These are phyloP conservation scores for Eupleurogrammus muticus DNA, from an alignment of 2,797 vertebrate species.

Conservation along the genomic window DNA sequence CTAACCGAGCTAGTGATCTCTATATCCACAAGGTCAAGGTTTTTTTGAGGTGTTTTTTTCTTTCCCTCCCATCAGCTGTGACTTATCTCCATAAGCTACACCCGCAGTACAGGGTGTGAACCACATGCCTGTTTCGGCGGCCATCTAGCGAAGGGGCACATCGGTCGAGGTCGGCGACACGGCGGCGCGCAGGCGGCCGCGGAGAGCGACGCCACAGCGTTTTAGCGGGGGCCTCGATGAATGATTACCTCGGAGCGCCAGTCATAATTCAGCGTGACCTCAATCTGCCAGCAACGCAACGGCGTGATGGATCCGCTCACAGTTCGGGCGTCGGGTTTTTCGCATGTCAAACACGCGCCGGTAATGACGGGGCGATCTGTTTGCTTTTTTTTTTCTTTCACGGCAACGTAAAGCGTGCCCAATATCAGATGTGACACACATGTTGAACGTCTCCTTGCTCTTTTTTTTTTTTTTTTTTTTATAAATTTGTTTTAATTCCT, in stretches of 20 bases:
- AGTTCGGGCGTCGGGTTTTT: conserved; percentile 76
- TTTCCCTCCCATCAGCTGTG: conserved; percentile 52
- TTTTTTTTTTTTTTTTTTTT: too few relatives aligned
- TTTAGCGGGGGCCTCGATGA: conserved; percentile 82
- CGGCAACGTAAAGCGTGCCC: conserved; percentile 47
- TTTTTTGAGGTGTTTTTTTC: conserved; percentile 41
- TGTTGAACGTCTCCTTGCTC: conserved; percentile 13
- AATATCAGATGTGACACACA: conserved; percentile 40
- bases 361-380: conserved; percentile 78
- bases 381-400: conserved; percentile 70
- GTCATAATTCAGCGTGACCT: conserved; percentile 89
- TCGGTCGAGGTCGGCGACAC: conserved; percentile 79
- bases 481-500: too few relatives aligned
- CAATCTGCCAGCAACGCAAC: conserved; percentile 83
- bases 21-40: conserved; percentile 72
- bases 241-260: conserved; percentile 84
- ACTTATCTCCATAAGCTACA: conserved; percentile 73
- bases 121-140: conserved; percentile 69
- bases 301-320: conserved; percentile 83
- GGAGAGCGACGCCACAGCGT: conserved; percentile 61
- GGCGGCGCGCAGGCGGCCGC: conserved; percentile 58
- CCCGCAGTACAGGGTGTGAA: conserved; percentile 60
- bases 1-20: conserved; percentile 35
- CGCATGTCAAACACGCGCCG: conserved; percentile 79
- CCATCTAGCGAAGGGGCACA: conserved; percentile 65